Evolutionary conservation across 2,888 invertebrate species (phyloP), one percentile per base, ranked within the genome.

Genomic region (Phortica okadai): DNA sequence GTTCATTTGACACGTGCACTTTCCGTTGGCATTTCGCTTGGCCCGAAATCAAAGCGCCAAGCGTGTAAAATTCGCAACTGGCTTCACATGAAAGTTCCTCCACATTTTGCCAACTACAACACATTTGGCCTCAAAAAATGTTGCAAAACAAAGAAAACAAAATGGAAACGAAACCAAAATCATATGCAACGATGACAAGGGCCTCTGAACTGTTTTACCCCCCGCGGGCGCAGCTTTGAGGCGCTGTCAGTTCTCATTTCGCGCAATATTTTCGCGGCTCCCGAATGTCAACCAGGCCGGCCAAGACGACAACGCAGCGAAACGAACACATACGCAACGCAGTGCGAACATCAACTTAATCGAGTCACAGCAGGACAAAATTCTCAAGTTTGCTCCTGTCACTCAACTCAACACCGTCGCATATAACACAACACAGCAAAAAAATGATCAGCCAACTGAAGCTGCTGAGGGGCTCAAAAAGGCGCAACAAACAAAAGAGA

Each of bases 281-380:
- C 45, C 62, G 56, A 21, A 41, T 54, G 67, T 67, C 41, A 25
- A 56, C 41, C 6, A 45, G 56, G 64, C 11, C 50, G 73, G 25
- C 50, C 56, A 54, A 25, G 56, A 33, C 50, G 50, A 50, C 33
- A 50, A 69, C 58, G 77, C 33, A 50, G 62, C 58, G 77, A 73
- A 69, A 66, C 56, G 76, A 77, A 77, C 67, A 74, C 78, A 76
- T 8, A 59, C 59, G 14, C 16, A 59, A 59, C 59, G 21, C 59
- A n/a, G 59, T 21, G 21, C 69, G 76, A 69, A 77, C 74, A 67
- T 77, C 74, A 78, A 74, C 70, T 79, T 81, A 81, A 81, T 82
- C 78, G 79, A 77, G 74, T 81, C 82, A 78, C 82, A 82, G 82
- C 82, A 75, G 82, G 82, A 41, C 21, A 74, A 54, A 64, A 50